Conservation (phyloP, 2,797 vertebrate genomes). For the Synanceia verrucosa region DNA sequence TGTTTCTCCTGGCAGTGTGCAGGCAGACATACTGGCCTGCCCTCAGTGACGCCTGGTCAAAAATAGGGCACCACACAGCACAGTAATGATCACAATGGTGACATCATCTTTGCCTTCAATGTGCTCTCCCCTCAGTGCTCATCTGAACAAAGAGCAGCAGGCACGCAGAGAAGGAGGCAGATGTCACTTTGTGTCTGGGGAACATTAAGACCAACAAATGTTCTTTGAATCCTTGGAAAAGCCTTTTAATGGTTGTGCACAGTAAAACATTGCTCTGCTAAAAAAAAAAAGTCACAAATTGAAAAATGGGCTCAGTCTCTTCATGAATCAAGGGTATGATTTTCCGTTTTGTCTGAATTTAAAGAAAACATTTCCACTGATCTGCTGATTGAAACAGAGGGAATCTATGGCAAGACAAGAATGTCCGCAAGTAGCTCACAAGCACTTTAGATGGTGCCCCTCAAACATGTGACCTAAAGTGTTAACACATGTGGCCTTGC, state of each 20-base stretch:
- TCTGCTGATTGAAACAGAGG: slow-evolving; percentile 6
- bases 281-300: slow-evolving; percentile 29
- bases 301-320: slow-evolving; percentile 13
- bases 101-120: slow-evolving; percentile 80
- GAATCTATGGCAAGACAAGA: slow-evolving; percentile 23
- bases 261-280: slow-evolving; percentile 28
- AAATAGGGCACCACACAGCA: slow-evolving; percentile 83
- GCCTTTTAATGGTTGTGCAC: slow-evolving; percentile 47
- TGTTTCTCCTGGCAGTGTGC: slow-evolving; percentile 76
- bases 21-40: slow-evolving; percentile 78
- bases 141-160: slow-evolving; percentile 82
- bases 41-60: slow-evolving; percentile 82
- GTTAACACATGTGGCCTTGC: slow-evolving; percentile 75
- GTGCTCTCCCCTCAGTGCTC: slow-evolving; percentile 73
- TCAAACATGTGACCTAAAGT: slow-evolving; percentile 75
- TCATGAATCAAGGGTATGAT: neutral
- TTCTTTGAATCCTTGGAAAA: slow-evolving; percentile 62
- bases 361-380: slow-evolving; percentile 13
- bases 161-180: slow-evolving; percentile 76
- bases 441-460: slow-evolving; percentile 62
- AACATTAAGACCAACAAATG: slow-evolving; percentile 80
- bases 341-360: neutral
- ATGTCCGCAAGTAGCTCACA: slow-evolving; percentile 61
- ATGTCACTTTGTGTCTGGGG: slow-evolving; percentile 82
- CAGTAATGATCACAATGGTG: slow-evolving; percentile 83